Percentiles rank a stretch among this genome's conserved stretches.
These are phyloP conservation scores for Neosilurus mollespiculum DNA, from an alignment of 2,797 vertebrate species.

Conservation along the genomic window DNA sequence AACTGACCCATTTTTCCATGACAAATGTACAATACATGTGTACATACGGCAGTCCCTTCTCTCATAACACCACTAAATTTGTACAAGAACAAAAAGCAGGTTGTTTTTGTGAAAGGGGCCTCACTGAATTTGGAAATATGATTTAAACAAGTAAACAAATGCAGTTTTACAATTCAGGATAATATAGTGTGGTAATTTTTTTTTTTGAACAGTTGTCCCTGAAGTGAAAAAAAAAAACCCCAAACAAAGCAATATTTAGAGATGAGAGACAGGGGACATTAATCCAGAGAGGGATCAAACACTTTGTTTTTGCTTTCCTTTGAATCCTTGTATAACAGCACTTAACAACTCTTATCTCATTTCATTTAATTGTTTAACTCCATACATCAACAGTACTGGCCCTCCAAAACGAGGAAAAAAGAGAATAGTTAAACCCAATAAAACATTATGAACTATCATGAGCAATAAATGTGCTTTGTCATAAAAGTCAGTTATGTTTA, in stretches of 20 bases:
- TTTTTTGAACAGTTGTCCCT: background rate
- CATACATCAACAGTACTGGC: background rate
- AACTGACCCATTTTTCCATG: too few relatives aligned
- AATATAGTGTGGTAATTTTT: background rate
- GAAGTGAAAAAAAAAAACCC: too few relatives aligned
- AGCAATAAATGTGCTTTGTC: constrained; percentile 30
- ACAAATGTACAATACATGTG: too few relatives aligned
- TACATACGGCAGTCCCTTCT: too few relatives aligned
- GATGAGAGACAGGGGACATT: too few relatives aligned
- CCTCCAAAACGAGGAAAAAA: background rate
- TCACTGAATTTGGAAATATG: too few relatives aligned
- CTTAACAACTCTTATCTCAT: constrained; percentile 25
- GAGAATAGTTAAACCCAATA: constrained; percentile 20
- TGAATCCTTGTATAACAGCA: background rate
- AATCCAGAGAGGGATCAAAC: background rate
- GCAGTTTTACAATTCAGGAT: too few relatives aligned
- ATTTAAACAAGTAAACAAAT: too few relatives aligned
- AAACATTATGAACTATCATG: constrained; percentile 27
- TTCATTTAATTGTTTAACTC: constrained; percentile 31
- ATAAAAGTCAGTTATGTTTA: constrained; percentile 31
- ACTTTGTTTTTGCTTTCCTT: background rate
- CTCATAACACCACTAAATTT: too few relatives aligned
- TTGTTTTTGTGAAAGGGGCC: too few relatives aligned
- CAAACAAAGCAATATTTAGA: too few relatives aligned
- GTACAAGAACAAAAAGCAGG: too few relatives aligned